These are phyloP conservation scores for Trachymyrmex septentrionalis DNA, from an alignment of 1,140 invertebrate species.

Conservation along the genomic window DNA sequence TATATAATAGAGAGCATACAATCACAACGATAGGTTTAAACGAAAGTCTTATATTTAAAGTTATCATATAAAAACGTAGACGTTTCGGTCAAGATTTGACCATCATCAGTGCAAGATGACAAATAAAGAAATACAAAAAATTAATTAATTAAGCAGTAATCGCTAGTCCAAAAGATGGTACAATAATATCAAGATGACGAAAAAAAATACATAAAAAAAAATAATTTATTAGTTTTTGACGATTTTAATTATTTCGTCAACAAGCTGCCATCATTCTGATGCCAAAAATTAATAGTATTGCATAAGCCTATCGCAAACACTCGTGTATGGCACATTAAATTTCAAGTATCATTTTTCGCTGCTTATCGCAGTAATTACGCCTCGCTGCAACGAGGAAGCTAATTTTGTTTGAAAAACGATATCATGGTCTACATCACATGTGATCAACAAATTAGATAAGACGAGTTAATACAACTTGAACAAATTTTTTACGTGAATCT, in stretches of 20 bases:
- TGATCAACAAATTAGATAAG: constrained; percentile 21
- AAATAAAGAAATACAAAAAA: too few species aligned
- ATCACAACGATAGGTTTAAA: too few species aligned
- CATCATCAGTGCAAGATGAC: too few species aligned
- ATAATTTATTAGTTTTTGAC: neutral
- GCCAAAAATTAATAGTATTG: neutral
- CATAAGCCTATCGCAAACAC: neutral
- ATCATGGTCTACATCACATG: neutral
- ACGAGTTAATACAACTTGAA: neutral
- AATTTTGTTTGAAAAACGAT: constrained; percentile 68
- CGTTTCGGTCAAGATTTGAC: too few species aligned
- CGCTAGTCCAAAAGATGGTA: too few species aligned
- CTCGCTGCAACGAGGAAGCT: constrained; percentile 47
- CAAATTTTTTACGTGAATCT: neutral
- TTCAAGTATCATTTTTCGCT: constrained; percentile 66
- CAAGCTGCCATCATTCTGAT: neutral
- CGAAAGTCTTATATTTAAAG: too few species aligned
- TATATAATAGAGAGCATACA: too few species aligned
- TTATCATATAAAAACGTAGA: too few species aligned
- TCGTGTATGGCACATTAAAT: constrained; percentile 52
- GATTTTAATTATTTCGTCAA: neutral
- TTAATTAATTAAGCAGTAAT: too few species aligned
- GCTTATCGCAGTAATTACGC: constrained; percentile 73
- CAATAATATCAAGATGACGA: too few species aligned
- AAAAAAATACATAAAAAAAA: too few species aligned